phyloP scores from a whole-genome alignment of 2,888 invertebrate species.

The Stenodema calcarata region DNA sequence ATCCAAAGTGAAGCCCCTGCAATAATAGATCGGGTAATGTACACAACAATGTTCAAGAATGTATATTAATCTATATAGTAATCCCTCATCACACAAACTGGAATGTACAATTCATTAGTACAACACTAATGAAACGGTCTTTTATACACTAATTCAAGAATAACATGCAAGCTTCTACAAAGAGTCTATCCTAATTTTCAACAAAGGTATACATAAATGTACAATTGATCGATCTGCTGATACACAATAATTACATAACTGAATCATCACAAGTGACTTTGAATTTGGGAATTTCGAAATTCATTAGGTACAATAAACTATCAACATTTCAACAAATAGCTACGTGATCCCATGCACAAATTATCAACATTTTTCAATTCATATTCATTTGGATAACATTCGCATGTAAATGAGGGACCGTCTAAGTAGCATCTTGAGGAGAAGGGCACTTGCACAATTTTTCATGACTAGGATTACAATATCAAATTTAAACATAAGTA shows the following conservation, averaged over 20 bases:
- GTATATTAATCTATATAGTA: constrained; percentile 14
- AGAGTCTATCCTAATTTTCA: constrained; percentile 22
- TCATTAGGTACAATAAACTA: constrained; percentile 21
- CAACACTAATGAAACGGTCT: constrained; percentile 27
- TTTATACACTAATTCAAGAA: constrained; percentile 45
- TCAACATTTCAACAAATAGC: constrained; percentile 23
- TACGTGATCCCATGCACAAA: constrained; percentile 33
- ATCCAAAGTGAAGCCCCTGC: not conserved
- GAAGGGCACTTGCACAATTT: not conserved
- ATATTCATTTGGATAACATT: not conserved
- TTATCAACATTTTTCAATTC: constrained; percentile 7
- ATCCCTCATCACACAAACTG: constrained; percentile 42
- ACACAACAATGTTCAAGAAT: constrained; percentile 32
- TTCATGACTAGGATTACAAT: not conserved
- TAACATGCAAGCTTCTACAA: constrained; percentile 32
- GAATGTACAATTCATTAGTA: constrained; percentile 34
- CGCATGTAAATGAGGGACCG: not conserved
- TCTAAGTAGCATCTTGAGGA: constrained; percentile 8
- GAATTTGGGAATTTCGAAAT: not conserved
- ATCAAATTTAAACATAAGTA: constrained; percentile 12
- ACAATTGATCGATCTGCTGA: constrained; percentile 30
- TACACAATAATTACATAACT: constrained; percentile 18
- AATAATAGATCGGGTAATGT: not conserved
- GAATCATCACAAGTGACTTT: not conserved
- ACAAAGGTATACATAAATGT: constrained; percentile 33